Percentiles rank a stretch among this genome's conserved stretches.
These are phyloP conservation scores for Gambelia wislizenii DNA, from an alignment of 2,797 vertebrate species.

Conservation along the genomic window DNA sequence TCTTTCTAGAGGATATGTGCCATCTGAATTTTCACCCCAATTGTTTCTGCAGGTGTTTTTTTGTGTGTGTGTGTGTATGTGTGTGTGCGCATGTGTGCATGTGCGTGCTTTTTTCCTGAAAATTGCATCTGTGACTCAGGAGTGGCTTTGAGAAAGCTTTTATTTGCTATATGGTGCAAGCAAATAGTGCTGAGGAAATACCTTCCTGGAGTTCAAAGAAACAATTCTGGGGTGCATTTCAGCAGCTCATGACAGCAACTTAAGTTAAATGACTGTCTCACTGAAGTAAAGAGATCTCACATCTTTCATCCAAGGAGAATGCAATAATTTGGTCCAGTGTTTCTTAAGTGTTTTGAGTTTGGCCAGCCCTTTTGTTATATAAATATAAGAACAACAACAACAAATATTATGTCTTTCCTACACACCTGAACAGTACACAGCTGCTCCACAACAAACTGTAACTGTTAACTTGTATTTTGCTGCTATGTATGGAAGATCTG, in stretches of 20 bases:
- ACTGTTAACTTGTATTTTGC: not conserved
- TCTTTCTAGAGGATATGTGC: no score
- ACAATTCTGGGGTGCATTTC: not conserved
- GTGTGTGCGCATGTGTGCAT: no score
- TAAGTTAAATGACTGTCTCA: not conserved
- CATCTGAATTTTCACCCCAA: slow-evolving; percentile 21
- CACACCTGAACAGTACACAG: not conserved
- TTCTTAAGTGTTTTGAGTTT: not conserved
- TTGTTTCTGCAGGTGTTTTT: slow-evolving; percentile 37
- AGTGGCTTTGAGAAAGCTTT: slow-evolving; percentile 51
- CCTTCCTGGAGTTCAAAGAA: not conserved
- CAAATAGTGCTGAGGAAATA: not conserved
- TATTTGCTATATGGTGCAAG: slow-evolving; percentile 36
- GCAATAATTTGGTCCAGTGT: no score
- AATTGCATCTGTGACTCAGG: slow-evolving; percentile 45
- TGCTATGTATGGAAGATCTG: not conserved
- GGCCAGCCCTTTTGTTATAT: not conserved
- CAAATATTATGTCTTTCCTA: not conserved
- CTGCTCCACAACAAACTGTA: not conserved
- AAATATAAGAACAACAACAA: no score
- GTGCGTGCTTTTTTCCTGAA: slow-evolving; percentile 52
- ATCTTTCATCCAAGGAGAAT: not conserved
- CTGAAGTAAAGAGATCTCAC: not conserved
- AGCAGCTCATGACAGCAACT: not conserved
- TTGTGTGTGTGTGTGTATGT: no score